Conservation (phyloP, 1,140 invertebrate genomes). For the Bombus confusus region DNA sequence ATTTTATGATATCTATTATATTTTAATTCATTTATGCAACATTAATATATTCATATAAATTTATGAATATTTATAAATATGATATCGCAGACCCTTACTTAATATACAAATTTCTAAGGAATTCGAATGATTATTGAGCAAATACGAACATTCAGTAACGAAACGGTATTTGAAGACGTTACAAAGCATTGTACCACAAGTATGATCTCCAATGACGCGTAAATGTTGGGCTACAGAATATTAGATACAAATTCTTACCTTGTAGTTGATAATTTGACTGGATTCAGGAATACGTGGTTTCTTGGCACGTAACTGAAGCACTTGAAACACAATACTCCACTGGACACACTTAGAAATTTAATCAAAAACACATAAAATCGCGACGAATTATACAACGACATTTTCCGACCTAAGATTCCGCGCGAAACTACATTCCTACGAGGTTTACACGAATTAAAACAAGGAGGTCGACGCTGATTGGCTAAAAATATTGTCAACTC, state of each 20-base stretch:
- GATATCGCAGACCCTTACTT: not conserved
- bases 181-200: not conserved
- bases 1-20: not conserved
- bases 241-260: not conserved
- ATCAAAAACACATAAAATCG: not conserved
- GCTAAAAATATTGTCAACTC: not conserved
- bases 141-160: not conserved
- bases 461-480: not conserved
- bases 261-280: not conserved
- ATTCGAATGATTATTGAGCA: too few relatives aligned
- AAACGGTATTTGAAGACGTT: accelerated
- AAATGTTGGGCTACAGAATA: not conserved
- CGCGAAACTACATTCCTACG: not conserved
- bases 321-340: not conserved
- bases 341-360: not conserved
- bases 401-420: not conserved
- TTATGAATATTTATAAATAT: not conserved
- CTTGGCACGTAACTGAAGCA: not conserved
- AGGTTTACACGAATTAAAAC: not conserved
- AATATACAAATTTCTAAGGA: too few relatives aligned
- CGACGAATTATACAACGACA: not conserved
- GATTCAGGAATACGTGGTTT: not conserved
- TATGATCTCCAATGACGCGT: not conserved
- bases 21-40: not conserved
- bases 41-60: not conserved